A percentile compares a stretch with the other conserved stretches of the same genome.
These are phyloP conservation scores for Esox niger DNA, from an alignment of 2,113 vertebrate genomes.

Conservation along the genomic window DNA sequence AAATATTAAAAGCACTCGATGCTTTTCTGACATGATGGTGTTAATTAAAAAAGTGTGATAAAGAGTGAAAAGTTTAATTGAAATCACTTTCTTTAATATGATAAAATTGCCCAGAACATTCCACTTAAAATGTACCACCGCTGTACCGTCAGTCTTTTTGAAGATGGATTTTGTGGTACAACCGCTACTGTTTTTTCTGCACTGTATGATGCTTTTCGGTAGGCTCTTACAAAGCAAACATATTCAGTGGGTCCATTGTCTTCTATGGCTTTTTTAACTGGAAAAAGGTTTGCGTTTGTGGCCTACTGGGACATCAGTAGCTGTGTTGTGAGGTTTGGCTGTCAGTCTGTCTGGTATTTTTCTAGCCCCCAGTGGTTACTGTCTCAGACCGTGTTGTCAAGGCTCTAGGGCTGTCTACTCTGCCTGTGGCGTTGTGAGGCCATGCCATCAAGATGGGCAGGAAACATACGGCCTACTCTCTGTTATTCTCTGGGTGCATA, in stretches of 20 bases:
- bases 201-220: background rate
- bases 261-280: background rate
- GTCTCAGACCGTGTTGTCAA: slow-evolving; percentile 5
- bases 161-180: background rate
- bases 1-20: slow-evolving; percentile 37
- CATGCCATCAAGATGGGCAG: slow-evolving; percentile 40
- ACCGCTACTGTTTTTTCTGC: background rate
- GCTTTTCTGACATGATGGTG: slow-evolving; percentile 40
- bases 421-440: slow-evolving; percentile 40
- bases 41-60: slow-evolving; percentile 61
- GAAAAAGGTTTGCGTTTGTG: background rate
- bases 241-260: background rate
- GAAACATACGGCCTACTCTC: slow-evolving; percentile 45
- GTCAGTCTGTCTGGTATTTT: slow-evolving; percentile 45
- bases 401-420: slow-evolving; percentile 12
- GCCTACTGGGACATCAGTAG: background rate
- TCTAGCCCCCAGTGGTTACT: slow-evolving; percentile 26
- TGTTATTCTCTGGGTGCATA: slow-evolving; percentile 33
- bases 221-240: background rate
- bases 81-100: slow-evolving; percentile 17
- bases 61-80: slow-evolving; percentile 49
- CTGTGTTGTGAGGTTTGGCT: slow-evolving; percentile 7
- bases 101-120: slow-evolving; percentile 7
- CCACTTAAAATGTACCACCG: background rate
- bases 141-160: background rate